phyloP scores from a whole-genome alignment of 1,140 invertebrate genomes.

The Babylonia areolata region DNA sequence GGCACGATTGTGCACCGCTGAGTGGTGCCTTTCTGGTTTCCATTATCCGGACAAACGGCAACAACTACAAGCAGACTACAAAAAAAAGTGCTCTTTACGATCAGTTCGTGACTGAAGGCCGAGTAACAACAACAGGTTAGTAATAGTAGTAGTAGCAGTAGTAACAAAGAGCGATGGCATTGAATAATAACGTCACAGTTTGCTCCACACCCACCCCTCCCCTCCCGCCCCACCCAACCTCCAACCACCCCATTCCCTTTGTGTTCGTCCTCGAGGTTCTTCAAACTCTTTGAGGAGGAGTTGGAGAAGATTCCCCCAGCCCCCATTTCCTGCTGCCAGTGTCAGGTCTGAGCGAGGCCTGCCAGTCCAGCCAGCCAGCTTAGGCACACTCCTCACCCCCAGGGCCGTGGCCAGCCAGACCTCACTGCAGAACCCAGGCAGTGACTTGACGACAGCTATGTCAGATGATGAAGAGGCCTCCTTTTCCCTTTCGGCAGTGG shows the following conservation, averaged over 20 bases:
- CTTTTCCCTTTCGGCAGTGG: neutral
- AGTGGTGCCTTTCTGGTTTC: no score
- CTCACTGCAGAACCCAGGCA: neutral
- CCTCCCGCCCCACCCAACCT: no score
- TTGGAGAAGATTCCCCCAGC: neutral
- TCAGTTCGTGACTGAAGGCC: neutral
- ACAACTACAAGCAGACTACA: no score
- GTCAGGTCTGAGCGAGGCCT: neutral
- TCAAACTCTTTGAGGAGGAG: neutral
- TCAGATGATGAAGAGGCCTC: neutral
- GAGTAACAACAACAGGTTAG: constrained; percentile 4
- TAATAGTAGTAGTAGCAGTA: neutral
- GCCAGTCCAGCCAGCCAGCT: no score
- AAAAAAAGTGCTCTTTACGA: no score
- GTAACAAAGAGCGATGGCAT: neutral
- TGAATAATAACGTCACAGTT: neutral
- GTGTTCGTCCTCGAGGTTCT: neutral
- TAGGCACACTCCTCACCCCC: neutral
- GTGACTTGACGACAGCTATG: neutral
- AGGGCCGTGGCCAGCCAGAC: neutral
- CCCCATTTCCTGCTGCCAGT: neutral
- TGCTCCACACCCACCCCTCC: no score
- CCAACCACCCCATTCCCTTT: neutral
- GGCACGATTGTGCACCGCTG: no score
- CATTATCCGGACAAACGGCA: no score